phyloP scores from a whole-genome alignment of 2,797 vertebrate genomes.

The Hoplostethus atlanticus region DNA sequence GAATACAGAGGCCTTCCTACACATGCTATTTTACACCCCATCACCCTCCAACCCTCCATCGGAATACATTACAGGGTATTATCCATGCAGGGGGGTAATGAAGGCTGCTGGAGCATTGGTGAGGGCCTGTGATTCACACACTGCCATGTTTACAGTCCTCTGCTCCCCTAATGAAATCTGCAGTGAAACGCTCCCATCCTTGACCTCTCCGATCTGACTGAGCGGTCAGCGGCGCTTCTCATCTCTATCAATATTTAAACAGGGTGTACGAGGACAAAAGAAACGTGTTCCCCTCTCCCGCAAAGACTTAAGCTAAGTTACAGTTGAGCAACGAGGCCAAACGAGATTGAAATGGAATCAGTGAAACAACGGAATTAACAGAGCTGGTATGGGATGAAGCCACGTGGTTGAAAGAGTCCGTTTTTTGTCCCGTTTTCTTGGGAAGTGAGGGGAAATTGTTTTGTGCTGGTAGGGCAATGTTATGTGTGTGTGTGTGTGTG shows the following conservation, averaged over 20 bases:
- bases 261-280: slow-evolving; percentile 70
- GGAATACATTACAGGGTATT: slow-evolving; percentile 78
- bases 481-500: slow-evolving; percentile 20
- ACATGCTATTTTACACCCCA: slow-evolving; percentile 83
- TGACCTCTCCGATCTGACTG: slow-evolving; percentile 75
- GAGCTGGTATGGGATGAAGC: slow-evolving; percentile 46
- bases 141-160: slow-evolving; percentile 71
- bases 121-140: slow-evolving; percentile 47
- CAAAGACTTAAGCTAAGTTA: slow-evolving; percentile 67
- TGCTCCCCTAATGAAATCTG: slow-evolving; percentile 70
- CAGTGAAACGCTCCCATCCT: slow-evolving; percentile 70
- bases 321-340: slow-evolving; percentile 63
- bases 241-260: slow-evolving; percentile 86
- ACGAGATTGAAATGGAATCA: slow-evolving; percentile 68
- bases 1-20: slow-evolving; percentile 65
- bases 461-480: neutral
- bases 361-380: slow-evolving; percentile 61
- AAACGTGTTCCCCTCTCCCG: slow-evolving; percentile 42
- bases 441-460: slow-evolving; percentile 19
- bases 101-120: slow-evolving; percentile 56
- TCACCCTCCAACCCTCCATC: slow-evolving; percentile 74
- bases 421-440: slow-evolving; percentile 51
- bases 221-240: slow-evolving; percentile 64
- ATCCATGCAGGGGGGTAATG: slow-evolving; percentile 74
- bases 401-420: slow-evolving; percentile 45